Evolutionary conservation across 2,113 vertebrate species (phyloP), one percentile per base, ranked within the genome.

Genomic region (Orycteropus afer): DNA sequence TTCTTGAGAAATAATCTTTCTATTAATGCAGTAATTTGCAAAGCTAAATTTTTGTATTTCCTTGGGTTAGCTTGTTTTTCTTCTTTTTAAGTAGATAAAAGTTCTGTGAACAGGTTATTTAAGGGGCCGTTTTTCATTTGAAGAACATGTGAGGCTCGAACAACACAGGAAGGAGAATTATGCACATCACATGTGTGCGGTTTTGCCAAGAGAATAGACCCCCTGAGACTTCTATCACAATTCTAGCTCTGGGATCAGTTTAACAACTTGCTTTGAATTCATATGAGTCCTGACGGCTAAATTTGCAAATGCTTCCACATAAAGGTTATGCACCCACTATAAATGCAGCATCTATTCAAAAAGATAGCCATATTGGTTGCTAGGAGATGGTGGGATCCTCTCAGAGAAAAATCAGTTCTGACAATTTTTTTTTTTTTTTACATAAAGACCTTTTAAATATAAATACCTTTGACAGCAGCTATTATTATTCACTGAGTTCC

Each of bases 361-460:
- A 98, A 98, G 98, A 98, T 98, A 98, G 98, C 98, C 98, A 96
- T 97, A 96, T 96, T 95, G 95, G 98, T 98, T 98, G 98, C 98
- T 98, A 98, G 98, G 98, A 97, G 98, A 98, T 98, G 80, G 97
- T 91, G 97, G 97, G 95, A 96, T 98, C 97, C 98, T 98, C 97
- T 98, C 96, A 86, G 94, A 98, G 98, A 98, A 98, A 98, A 98
- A 98, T 98, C 98, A 98, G 96, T 98, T 95, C 97, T 97, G 96
- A 98, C 97, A 97, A 97, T 40, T 76, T 79, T 1, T 71, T n/a
- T 95, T 85, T 23, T 76, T 97, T 98, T 98, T 98, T 97, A 97
- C 98, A 98, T 98, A 98, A 98, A 98, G 97, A 98, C 98, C 95
- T 98, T 98, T 98, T 98, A 98, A 98, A 98, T 98, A 98, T 97